Base-by-base conservation (phyloP, 2,113 vertebrate genomes). In the Ibidorhyncha struthersii region DNA sequence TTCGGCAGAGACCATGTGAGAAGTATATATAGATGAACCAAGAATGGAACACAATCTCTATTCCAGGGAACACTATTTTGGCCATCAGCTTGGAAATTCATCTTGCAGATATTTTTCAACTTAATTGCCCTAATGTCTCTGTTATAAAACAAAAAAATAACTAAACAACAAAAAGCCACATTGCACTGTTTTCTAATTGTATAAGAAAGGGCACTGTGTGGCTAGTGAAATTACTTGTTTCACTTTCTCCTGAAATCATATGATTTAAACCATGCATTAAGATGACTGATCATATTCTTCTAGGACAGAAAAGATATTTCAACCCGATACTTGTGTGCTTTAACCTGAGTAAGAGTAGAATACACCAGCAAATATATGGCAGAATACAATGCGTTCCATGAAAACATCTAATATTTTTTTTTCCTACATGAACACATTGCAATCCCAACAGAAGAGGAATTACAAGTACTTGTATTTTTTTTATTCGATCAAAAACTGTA, bases 81-180 rank as follows among this genome's bases (percentile, higher is more conserved):
- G 71, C 52, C 80, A 81, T 90, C 72, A 74, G 47, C 79, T 89
- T 79, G 81, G 50, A 93, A 92, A 92, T 93, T 61, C 4, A 58
- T 70, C 83, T 74, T 61, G 45, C 71, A 91, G 61, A 43, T 50
- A 73, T 77, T 92, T 97, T 96, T 88, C 80, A 89, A 10, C 17
- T 55, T 67, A 71, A 78, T 94, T 86, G 71, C 67, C 50, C 7
- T 20, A 77, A 85, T 58, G 67, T 62, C 53, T 87, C 79, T 83
- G 58, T 92, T 90, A 59, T 20, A 53, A 90, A 91, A 56, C 72
- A 90, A 83, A 32, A 32, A 93, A 72, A 86, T 47, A 55, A 94
- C 53, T 25, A 79, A 93, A 82, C 38, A 70, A 65, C 52, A 86
- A 79, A 61, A 38, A 80, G 50, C 40, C 56, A 59, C 67, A 63